phyloP scores from a whole-genome alignment of 2,113 vertebrate species.

The Hiodon tergisus region DNA sequence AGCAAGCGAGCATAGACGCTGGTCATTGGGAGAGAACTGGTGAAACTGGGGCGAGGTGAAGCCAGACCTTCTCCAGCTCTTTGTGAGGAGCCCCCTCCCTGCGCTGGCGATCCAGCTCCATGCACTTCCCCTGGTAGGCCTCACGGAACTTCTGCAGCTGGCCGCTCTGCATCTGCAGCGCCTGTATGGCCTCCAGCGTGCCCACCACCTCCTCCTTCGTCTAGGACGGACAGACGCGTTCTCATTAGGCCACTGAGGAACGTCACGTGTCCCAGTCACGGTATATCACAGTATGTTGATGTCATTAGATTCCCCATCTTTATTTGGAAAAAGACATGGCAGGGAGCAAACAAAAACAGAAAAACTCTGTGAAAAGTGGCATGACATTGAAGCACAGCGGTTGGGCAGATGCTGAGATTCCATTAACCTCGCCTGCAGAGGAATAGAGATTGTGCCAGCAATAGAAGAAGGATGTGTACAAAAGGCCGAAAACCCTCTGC shows the following conservation, averaged over 20 bases:
- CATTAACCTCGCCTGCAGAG: too few species aligned
- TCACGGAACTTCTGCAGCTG: slow-evolving; percentile 87
- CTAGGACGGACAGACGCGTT: slow-evolving; percentile 47
- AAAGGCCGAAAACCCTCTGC: too few species aligned
- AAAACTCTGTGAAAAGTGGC: too few species aligned
- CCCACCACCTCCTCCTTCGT: slow-evolving; percentile 86
- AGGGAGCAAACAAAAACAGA: too few species aligned
- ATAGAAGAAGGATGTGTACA: too few species aligned
- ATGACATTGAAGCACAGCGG: too few species aligned
- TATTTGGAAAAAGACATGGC: too few species aligned
- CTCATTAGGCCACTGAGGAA: neutral
- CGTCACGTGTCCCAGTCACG: neutral
- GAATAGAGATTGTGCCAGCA: too few species aligned
- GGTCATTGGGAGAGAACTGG: neutral
- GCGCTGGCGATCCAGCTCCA: slow-evolving; percentile 81
- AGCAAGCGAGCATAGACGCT: neutral
- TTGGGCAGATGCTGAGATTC: too few species aligned
- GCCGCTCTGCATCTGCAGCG: slow-evolving; percentile 73
- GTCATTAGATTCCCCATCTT: too few species aligned
- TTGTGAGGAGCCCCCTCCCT: slow-evolving; percentile 83
- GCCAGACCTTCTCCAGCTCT: slow-evolving; percentile 82
- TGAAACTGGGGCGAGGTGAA: neutral
- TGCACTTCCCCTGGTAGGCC: slow-evolving; percentile 75
- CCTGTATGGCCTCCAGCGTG: slow-evolving; percentile 82
- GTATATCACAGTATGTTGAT: neutral